Evolutionary conservation across 2,113 vertebrate species (phyloP).

Genomic region (Leuciscus idus): DNA sequence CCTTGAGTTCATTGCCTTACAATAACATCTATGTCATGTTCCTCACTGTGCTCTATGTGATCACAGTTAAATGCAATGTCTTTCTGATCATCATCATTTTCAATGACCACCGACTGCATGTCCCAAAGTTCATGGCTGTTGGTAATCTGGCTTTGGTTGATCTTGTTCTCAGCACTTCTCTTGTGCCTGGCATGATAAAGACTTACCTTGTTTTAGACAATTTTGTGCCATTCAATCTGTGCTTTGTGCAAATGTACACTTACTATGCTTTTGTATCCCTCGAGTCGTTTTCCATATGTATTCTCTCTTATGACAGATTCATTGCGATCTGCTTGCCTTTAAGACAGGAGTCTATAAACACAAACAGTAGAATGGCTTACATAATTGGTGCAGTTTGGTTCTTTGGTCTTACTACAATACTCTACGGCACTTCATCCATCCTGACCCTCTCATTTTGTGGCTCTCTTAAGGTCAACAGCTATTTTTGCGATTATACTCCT

Average conservation of each 20-base stretch:
- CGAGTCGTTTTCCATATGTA: slow-evolving; percentile 66
- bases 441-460: slow-evolving; percentile 69
- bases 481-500: slow-evolving; percentile 75
- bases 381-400: slow-evolving; percentile 62
- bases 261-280: slow-evolving; percentile 58
- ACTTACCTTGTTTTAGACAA: slow-evolving; percentile 64
- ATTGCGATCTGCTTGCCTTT: slow-evolving; percentile 74
- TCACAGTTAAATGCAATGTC: slow-evolving; percentile 65
- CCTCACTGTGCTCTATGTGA: slow-evolving; percentile 61
- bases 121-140: slow-evolving; percentile 71
- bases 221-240: slow-evolving; percentile 68
- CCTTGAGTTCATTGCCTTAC: slow-evolving; percentile 60
- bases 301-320: slow-evolving; percentile 73
- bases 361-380: slow-evolving; percentile 59
- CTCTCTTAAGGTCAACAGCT: slow-evolving; percentile 69
- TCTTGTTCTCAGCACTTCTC: slow-evolving; percentile 60
- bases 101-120: slow-evolving; percentile 63
- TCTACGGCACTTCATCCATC: slow-evolving; percentile 46
- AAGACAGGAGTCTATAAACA: slow-evolving; percentile 68
- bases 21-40: slow-evolving; percentile 69
- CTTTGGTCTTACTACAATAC: accelerated
- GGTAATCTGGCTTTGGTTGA: slow-evolving; percentile 69
- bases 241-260: slow-evolving; percentile 68
- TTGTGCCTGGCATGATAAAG: slow-evolving; percentile 72
- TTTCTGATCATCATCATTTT: slow-evolving; percentile 64